phyloP scores from a whole-genome alignment of 2,888 invertebrate genomes.

The Ceratothoa steindachneri region DNA sequence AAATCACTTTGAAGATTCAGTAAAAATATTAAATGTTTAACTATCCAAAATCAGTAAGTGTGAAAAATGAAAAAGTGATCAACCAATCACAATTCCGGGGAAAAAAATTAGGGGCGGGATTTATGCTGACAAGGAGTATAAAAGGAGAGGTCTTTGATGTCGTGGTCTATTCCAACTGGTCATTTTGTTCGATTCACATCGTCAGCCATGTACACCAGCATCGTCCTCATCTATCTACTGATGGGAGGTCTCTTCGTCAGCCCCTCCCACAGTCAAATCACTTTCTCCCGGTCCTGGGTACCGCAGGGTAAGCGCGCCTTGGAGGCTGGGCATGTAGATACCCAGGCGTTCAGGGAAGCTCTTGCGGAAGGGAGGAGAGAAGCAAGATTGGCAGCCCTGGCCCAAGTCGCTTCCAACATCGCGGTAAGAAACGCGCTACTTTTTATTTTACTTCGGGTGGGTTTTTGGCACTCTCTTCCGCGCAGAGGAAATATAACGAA shows the following conservation, averaged over 20 bases:
- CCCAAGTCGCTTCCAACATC: conserved; percentile 16
- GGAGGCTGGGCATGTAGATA: background rate
- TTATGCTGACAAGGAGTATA: too few relatives aligned
- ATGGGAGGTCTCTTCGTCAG: background rate
- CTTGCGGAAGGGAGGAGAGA: conserved; percentile 12
- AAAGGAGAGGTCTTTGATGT: too few relatives aligned
- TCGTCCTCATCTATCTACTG: background rate
- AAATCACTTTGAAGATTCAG: too few relatives aligned
- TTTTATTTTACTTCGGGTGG: background rate
- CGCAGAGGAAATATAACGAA: too few relatives aligned
- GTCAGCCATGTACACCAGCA: background rate
- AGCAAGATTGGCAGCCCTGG: conserved; percentile 9
- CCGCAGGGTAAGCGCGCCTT: conserved; percentile 17
- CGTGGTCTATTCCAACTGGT: too few relatives aligned
- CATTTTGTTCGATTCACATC: too few relatives aligned
- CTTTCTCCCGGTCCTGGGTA: conserved; percentile 23
- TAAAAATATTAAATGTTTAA: too few relatives aligned
- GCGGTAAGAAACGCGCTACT: conserved; percentile 1
- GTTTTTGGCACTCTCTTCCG: background rate
- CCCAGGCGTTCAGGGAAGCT: background rate
- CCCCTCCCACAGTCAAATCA: conserved; percentile 13
- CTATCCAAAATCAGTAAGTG: too few relatives aligned
- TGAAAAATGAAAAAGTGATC: too few relatives aligned
- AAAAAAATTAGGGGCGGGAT: too few relatives aligned
- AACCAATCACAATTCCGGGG: too few relatives aligned